Conservation (phyloP, 2,113 vertebrate genomes). For the Platichthys flesus region DNA sequence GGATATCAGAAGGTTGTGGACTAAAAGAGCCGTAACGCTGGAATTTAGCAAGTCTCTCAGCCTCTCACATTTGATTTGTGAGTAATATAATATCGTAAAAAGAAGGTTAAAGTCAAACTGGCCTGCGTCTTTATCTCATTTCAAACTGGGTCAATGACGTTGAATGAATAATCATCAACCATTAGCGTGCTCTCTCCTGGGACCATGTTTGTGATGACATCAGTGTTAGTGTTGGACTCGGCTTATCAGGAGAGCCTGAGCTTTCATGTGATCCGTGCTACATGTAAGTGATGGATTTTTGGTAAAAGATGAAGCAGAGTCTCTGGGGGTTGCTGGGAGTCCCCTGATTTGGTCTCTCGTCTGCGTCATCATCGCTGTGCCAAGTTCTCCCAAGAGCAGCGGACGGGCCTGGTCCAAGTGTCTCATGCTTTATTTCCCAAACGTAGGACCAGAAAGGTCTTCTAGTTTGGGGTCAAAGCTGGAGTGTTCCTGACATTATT, state of each 20-base stretch:
- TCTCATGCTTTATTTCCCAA: slow-evolving; percentile 43
- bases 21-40: background rate
- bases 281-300: slow-evolving; percentile 61
- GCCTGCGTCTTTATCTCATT: slow-evolving; percentile 49
- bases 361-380: slow-evolving; percentile 41
- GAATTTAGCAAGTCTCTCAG: slow-evolving; percentile 25
- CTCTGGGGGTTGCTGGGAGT: slow-evolving; percentile 46
- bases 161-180: slow-evolving; percentile 53
- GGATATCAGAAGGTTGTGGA: slow-evolving; percentile 34
- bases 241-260: slow-evolving; percentile 60
- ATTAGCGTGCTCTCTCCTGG: slow-evolving; percentile 37
- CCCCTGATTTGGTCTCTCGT: slow-evolving; percentile 48
- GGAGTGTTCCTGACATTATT: background rate
- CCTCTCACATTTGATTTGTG: slow-evolving; percentile 38
- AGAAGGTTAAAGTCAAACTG: slow-evolving; percentile 43
- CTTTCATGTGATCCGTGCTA: slow-evolving; percentile 55
- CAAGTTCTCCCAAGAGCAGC: slow-evolving; percentile 38
- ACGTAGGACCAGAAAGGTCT: slow-evolving; percentile 5
- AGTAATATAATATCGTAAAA: slow-evolving; percentile 33
- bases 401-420: slow-evolving; percentile 3
- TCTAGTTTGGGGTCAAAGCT: slow-evolving; percentile 19
- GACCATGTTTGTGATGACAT: slow-evolving; percentile 60
- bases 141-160: slow-evolving; percentile 58
- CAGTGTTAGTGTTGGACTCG: slow-evolving; percentile 70
- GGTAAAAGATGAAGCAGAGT: slow-evolving; percentile 38